These are phyloP conservation scores for Anagyrus pseudococci DNA, from an alignment of 2,888 invertebrate genomes.

Conservation along the genomic window DNA sequence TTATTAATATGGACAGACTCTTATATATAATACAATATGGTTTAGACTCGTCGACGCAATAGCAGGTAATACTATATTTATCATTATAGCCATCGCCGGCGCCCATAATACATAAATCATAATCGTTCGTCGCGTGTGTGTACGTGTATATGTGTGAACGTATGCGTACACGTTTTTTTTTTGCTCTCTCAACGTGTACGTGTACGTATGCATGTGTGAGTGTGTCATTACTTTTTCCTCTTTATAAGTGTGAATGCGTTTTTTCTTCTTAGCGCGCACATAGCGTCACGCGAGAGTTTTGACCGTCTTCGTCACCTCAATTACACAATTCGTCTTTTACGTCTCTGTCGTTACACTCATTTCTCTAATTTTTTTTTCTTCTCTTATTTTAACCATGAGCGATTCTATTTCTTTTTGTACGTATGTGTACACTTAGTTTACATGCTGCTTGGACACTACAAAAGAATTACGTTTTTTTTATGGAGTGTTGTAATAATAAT, in stretches of 20 bases:
- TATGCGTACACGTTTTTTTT: slow-evolving; percentile 11
- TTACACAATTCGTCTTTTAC: slow-evolving; percentile 42
- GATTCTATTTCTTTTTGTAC: slow-evolving; percentile 37
- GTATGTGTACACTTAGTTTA: slow-evolving; percentile 60
- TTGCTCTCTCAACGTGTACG: neutral
- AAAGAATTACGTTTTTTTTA: slow-evolving; percentile 58
- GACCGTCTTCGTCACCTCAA: slow-evolving; percentile 42
- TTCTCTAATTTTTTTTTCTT: slow-evolving; percentile 8
- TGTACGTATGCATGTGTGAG: slow-evolving; percentile 5
- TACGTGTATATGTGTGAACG: slow-evolving; percentile 1
- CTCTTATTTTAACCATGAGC: slow-evolving; percentile 2
- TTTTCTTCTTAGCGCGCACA: slow-evolving; percentile 9
- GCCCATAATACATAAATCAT: slow-evolving; percentile 54
- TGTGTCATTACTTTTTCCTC: neutral
- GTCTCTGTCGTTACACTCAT: slow-evolving; percentile 19
- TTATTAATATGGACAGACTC: slow-evolving; percentile 63
- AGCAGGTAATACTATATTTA: slow-evolving; percentile 60
- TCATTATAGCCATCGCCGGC: slow-evolving; percentile 56
- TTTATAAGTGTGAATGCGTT: slow-evolving; percentile 6
- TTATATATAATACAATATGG: slow-evolving; percentile 62
- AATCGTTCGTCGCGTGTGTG: slow-evolving; percentile 44
- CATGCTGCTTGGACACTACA: slow-evolving; percentile 60
- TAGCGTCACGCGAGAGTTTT: slow-evolving; percentile 30
- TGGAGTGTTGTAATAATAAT: slow-evolving; percentile 48
- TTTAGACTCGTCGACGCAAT: slow-evolving; percentile 61